A percentile compares a stretch with the other conserved stretches of the same genome.
phyloP scores from a whole-genome alignment of 2,888 invertebrate genomes.

The Globia sparganii region DNA sequence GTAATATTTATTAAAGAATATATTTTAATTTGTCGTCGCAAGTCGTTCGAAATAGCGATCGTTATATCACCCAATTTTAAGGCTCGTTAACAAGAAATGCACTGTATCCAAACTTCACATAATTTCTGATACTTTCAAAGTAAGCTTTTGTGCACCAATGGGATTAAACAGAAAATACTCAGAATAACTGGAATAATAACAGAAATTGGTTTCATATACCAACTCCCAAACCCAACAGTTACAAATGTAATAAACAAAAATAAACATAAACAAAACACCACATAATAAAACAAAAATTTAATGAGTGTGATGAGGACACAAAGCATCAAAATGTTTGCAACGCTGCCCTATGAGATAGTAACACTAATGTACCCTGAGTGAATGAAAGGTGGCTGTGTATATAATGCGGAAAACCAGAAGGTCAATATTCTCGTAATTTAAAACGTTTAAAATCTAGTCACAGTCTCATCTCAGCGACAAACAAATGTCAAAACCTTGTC shows the following conservation, averaged over 20 bases:
- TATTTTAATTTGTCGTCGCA: not conserved
- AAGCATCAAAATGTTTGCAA: constrained; percentile 52
- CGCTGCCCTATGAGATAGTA: constrained; percentile 54
- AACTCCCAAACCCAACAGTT: not conserved
- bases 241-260: constrained; percentile 4
- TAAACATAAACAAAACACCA: constrained; percentile 32
- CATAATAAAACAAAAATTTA: constrained; percentile 27
- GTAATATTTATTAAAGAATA: not conserved
- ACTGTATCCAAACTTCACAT: not conserved
- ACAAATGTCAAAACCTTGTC: too few species aligned
- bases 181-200: constrained; percentile 21
- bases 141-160: constrained; percentile 27
- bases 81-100: not conserved
- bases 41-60: not conserved
- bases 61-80: not conserved
- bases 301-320: constrained; percentile 31
- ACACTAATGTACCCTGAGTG: constrained; percentile 17
- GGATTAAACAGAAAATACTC: constrained; percentile 19
- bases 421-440: too few species aligned
- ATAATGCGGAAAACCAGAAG: constrained; percentile 6
- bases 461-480: too few species aligned
- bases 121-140: constrained; percentile 29
- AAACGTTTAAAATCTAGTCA: too few species aligned
- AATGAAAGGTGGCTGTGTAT: constrained; percentile 54
- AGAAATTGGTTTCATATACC: constrained; percentile 9